Conservation (phyloP, 1,140 invertebrate species). For the Sinella curviseta region DNA sequence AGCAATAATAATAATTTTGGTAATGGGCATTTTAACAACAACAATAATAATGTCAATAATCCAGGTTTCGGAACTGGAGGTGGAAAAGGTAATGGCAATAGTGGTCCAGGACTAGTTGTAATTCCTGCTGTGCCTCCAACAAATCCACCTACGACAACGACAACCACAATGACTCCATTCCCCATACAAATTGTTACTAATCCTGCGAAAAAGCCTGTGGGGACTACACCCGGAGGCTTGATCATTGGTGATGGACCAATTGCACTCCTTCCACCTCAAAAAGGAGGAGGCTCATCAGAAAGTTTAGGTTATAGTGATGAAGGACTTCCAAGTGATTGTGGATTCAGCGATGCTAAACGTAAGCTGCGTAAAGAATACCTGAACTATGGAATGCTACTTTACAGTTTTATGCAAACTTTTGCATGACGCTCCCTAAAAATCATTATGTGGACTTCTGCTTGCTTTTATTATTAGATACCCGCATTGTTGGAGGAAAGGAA, state of each 20-base stretch:
- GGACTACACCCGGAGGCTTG: not conserved
- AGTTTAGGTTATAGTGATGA: not conserved
- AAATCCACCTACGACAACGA: not conserved
- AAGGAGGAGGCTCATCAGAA: not conserved
- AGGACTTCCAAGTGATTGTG: slow-evolving; percentile 36
- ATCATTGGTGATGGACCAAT: slow-evolving; percentile 3
- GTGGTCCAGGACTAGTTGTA: not conserved
- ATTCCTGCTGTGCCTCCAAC: not conserved
- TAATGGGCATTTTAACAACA: not conserved
- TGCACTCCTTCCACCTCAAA: not conserved
- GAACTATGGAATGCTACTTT: not conserved
- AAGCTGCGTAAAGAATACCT: not conserved
- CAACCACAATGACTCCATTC: not conserved
- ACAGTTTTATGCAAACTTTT: too few relatives aligned
- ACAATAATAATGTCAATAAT: not conserved
- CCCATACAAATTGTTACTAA: not conserved
- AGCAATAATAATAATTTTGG: not conserved
- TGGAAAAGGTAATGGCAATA: not conserved
- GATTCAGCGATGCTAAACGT: slow-evolving; percentile 39
- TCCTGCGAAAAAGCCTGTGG: not conserved
- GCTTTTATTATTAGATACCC: slow-evolving; percentile 21
- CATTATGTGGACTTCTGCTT: too few relatives aligned
- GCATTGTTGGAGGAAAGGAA: slow-evolving; percentile 46
- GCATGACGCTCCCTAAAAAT: too few relatives aligned
- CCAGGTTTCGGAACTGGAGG: not conserved